Evolutionary conservation across 2,888 invertebrate species (phyloP).

Genomic region (Odontomyia ornata): DNA sequence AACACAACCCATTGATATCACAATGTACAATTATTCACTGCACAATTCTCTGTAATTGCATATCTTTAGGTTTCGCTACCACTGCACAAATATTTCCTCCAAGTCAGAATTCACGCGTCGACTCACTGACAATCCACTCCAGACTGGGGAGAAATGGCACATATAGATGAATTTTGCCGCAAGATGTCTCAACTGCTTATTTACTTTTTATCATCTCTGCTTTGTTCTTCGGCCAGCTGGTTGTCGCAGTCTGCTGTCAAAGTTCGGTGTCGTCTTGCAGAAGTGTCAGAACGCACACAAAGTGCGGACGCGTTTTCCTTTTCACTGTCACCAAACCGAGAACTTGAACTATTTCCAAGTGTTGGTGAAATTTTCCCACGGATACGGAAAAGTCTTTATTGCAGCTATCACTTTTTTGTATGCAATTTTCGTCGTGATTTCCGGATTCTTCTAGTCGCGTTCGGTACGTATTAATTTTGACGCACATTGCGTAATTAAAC

Average conservation of each 20-base stretch:
- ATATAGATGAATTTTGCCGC: not conserved
- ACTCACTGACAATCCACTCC: not conserved
- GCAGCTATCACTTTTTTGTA: not conserved
- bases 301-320: constrained; percentile 28
- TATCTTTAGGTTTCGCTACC: not conserved
- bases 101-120: not conserved
- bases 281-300: constrained; percentile 35
- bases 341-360: not conserved
- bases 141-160: not conserved
- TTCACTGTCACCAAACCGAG: not conserved
- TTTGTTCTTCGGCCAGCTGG: not conserved
- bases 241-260: constrained; percentile 18
- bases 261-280: not conserved
- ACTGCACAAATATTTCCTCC: not conserved
- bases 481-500: constrained; percentile 23
- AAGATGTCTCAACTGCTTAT: not conserved
- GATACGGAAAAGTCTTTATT: not conserved
- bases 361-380: constrained; percentile 7
- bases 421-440: not conserved
- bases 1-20: too few species aligned
- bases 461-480: constrained; percentile 4
- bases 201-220: not conserved
- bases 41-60: not conserved
- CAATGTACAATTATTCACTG: too few species aligned
- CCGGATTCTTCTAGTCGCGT: not conserved